Base-by-base conservation (phyloP, 2,888 invertebrate genomes). In the Amphimallon solstitiale region DNA sequence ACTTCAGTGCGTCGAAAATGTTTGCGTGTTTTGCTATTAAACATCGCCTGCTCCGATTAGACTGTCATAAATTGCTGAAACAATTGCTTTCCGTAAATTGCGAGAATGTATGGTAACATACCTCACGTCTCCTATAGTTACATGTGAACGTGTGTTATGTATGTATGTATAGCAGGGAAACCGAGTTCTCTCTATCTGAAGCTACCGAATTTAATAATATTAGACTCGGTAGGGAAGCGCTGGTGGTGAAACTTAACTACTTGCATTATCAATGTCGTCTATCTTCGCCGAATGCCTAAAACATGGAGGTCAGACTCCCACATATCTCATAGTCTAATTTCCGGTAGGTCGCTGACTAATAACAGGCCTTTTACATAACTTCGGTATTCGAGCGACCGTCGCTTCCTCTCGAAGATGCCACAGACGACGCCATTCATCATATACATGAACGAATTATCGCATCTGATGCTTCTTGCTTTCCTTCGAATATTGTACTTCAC, bases 251-350 rank as follows among this genome's bases (percentile, higher is more conserved):
- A 72, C 72, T 73, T 68, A 73, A 72, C 73, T 73, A 70, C 70
- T 71, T 69, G 70, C 70, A 72, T 71, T 73, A 74, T 72, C 73
- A 69, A 71, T 71, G 72, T 71, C 71, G 72, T 72, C 71, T 68
- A 72, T 73, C 73, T 73, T 49, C 64, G 29, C 15, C 64, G 68
- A 52, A 66, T 66, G 70, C 68, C 71, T 72, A 72, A 73, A 73
- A 72, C 72, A 71, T 71, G 71, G 71, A 72, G 72, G 71, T 70
- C 71, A 71, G 68, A 70, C 68, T 68, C 71, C 70, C 74, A 75
- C 76, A 76, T 76, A 76, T 76, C 75, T 76, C 75, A 74, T 72
- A 72, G 73, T 76, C 75, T 76, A 76, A 76, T 76, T 76, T 76
- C 76, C 76, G 76, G 75, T 69, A 71, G 73, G 74, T 72, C 72